Evolutionary conservation across 1,140 invertebrate species (phyloP).

Genomic region (Ceratosolen solmsi): DNA sequence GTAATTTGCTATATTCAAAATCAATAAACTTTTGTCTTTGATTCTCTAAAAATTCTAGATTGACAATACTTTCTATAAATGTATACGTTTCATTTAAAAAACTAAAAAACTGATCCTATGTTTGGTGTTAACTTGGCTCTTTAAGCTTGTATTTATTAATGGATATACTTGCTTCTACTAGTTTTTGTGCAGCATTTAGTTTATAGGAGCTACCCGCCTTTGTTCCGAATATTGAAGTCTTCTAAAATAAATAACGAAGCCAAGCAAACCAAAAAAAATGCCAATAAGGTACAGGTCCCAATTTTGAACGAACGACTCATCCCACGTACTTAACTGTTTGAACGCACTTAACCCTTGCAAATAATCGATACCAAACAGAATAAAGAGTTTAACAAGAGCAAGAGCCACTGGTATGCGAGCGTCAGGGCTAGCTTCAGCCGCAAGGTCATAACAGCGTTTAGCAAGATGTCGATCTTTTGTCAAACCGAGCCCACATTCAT

Average conservation of each 20-base stretch:
- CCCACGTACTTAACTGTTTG: conserved; percentile 67
- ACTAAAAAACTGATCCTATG: no score
- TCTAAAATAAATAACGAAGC: conserved; percentile 84
- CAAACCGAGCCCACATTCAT: conserved; percentile 94
- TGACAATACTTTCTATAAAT: no score
- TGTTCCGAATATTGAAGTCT: conserved; percentile 75
- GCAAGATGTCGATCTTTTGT: conserved; percentile 85
- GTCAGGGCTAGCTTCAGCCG: conserved; percentile 94
- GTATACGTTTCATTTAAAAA: no score
- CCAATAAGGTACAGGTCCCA: conserved; percentile 96
- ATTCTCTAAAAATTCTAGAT: no score
- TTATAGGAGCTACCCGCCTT: conserved; percentile 57
- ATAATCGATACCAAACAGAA: conserved; percentile 84
- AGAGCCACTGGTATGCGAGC: conserved; percentile 95
- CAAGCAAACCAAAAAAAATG: conserved; percentile 85
- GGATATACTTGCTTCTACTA: no score
- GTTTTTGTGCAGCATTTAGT: conserved; percentile 54
- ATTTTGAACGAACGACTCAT: conserved; percentile 81
- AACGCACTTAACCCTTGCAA: conserved; percentile 79
- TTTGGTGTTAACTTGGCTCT: no score
- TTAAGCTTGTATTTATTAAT: no score
- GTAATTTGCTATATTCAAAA: no score
- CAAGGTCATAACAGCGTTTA: conserved; percentile 96
- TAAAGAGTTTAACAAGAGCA: conserved; percentile 90
- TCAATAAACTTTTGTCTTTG: no score